A percentile compares a stretch with the other conserved stretches of the same genome.
Evolutionary conservation across 2,797 vertebrate genomes (phyloP).

Genomic region (Natrix natrix): DNA sequence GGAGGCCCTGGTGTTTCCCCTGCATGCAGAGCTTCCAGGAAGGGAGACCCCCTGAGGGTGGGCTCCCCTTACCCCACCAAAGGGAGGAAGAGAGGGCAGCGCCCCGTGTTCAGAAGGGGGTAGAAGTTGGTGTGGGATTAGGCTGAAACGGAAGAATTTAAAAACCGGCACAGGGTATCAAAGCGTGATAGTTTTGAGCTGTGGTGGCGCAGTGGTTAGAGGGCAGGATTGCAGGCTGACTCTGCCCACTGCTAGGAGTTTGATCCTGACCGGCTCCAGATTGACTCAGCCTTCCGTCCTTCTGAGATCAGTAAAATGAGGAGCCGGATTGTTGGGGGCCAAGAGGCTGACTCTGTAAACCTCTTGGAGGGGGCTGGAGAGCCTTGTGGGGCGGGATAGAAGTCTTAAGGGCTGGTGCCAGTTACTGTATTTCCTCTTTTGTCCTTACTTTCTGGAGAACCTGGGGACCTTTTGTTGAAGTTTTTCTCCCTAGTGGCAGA

Average conservation of each 20-base stretch:
- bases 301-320: not conserved
- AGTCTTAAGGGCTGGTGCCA: not conserved
- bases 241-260: not conserved
- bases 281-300: not conserved
- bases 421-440: not conserved
- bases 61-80: not conserved
- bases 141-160: not conserved
- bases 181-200: accelerated
- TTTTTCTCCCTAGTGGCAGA: not conserved
- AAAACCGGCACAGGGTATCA: not conserved
- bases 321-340: not conserved
- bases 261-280: not conserved
- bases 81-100: not conserved
- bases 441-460: not conserved
- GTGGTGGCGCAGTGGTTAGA: not conserved
- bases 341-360: not conserved
- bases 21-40: too few relatives aligned
- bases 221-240: not conserved
- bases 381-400: not conserved
- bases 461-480: not conserved
- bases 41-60: not conserved
- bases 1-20: too few relatives aligned
- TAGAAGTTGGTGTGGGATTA: not conserved
- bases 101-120: not conserved
- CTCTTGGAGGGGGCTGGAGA: not conserved